A percentile compares a stretch with the other conserved stretches of the same genome.
phyloP scores from a whole-genome alignment of 2,113 vertebrate genomes.

The Anguilla rostrata region DNA sequence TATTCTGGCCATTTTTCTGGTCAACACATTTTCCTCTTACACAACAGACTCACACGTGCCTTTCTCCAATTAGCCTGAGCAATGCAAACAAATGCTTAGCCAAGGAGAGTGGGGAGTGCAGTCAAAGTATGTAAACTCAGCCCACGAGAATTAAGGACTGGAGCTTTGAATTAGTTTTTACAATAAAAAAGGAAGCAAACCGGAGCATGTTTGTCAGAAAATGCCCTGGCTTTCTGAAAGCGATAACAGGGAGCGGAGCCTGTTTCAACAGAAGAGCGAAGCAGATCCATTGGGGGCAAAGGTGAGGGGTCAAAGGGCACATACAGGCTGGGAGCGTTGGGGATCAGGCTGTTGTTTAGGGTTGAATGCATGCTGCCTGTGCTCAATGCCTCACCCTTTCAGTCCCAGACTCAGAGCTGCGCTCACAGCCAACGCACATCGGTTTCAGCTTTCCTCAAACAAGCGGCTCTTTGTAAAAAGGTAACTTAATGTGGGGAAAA shows the following conservation, averaged over 20 bases:
- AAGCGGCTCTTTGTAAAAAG: constrained; percentile 13
- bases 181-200: background rate
- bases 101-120: too few species aligned
- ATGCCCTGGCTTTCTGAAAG: background rate
- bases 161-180: background rate
- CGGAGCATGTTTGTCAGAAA: background rate
- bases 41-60: background rate
- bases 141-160: background rate
- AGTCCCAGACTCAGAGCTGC: background rate
- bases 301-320: background rate
- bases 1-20: background rate
- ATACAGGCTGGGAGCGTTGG: background rate
- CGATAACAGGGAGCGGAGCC: background rate
- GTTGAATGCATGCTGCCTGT: background rate
- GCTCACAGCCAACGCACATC: constrained; percentile 10
- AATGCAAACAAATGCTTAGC: background rate
- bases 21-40: background rate
- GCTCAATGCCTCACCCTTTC: constrained; percentile 4
- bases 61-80: background rate
- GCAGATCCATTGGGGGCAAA: background rate
- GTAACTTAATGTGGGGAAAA: constrained; percentile 3
- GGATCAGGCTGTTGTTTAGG: background rate
- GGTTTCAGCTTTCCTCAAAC: constrained; percentile 9
- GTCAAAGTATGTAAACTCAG: background rate
- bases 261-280: background rate